Evolutionary conservation across 2,797 vertebrate genomes (phyloP).

Genomic region (Spinibarbus caldwelli): DNA sequence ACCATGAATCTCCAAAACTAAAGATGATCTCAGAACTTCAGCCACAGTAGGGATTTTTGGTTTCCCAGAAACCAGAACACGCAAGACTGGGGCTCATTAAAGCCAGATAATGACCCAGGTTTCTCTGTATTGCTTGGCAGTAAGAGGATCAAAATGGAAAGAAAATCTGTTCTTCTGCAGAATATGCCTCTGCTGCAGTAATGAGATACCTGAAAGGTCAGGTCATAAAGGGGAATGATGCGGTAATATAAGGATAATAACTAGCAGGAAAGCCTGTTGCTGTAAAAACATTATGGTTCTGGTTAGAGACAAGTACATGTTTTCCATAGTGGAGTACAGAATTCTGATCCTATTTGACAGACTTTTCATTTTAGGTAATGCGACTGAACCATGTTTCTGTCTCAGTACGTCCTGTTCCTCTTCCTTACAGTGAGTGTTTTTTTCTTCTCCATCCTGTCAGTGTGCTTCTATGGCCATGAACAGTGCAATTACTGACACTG

Average conservation of each 20-base stretch:
- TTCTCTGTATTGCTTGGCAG: slow-evolving; percentile 17
- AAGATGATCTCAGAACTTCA: slow-evolving; percentile 23
- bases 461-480: not conserved
- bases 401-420: not conserved
- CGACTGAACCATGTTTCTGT: not conserved
- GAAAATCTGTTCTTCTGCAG: slow-evolving; percentile 42
- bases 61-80: slow-evolving; percentile 37
- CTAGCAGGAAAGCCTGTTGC: slow-evolving; percentile 10
- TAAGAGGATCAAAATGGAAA: slow-evolving; percentile 41
- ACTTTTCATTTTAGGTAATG: not conserved
- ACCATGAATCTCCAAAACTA: not conserved
- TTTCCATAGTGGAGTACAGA: not conserved
- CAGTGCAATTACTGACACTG: not conserved
- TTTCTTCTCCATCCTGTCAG: not conserved
- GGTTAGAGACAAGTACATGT: slow-evolving; percentile 8
- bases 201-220: slow-evolving; percentile 47
- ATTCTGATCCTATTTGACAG: slow-evolving; percentile 1
- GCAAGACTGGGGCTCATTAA: slow-evolving; percentile 27
- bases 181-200: slow-evolving; percentile 11
- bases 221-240: slow-evolving; percentile 37
- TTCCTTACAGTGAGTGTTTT: not conserved
- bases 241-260: slow-evolving; percentile 12
- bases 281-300: slow-evolving; percentile 15
- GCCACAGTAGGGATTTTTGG: slow-evolving; percentile 2
- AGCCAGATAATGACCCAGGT: slow-evolving; percentile 23